Percentiles rank a stretch among this genome's conserved stretches.
Conservation (phyloP, 2,888 invertebrate species). For the Anaspis maculata region DNA sequence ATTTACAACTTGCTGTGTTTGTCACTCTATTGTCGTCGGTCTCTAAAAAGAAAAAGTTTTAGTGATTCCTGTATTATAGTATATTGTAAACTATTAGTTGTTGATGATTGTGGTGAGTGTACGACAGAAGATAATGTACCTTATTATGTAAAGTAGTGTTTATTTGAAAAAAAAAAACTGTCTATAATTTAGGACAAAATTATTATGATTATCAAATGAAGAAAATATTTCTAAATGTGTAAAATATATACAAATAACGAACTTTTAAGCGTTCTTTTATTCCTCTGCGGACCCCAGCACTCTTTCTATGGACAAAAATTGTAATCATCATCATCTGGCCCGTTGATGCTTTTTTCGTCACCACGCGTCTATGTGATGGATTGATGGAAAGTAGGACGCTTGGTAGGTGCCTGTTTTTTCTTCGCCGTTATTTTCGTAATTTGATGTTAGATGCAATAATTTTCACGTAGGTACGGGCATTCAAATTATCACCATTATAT, state of each 20-base stretch:
- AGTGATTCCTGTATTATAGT: conserved; percentile 39
- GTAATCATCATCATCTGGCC: no score
- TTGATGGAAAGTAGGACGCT: conserved; percentile 16
- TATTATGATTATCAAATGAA: conserved; percentile 40
- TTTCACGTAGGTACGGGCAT: no score
- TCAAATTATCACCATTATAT: no score
- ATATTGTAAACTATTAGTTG: conserved; percentile 32
- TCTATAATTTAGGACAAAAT: conserved; percentile 39
- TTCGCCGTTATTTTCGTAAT: no score
- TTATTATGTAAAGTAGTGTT: conserved; percentile 43
- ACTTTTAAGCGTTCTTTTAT: conserved; percentile 20
- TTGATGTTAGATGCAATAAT: no score
- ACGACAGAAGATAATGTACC: conserved; percentile 40
- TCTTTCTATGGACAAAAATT: no score
- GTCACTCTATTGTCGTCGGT: conserved; percentile 10
- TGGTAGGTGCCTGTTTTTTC: no score
- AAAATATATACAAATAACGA: conserved; percentile 40
- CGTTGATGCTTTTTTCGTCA: no score
- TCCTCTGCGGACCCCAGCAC: conserved; percentile 4
- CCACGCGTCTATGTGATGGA: no score
- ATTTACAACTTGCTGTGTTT: conserved; percentile 10
- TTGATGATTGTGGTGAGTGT: conserved; percentile 37
- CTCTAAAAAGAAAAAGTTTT: conserved; percentile 25
- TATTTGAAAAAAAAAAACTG: conserved; percentile 28
- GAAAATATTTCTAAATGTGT: conserved; percentile 44